Conservation (phyloP, 2,888 invertebrate species). For the Caenorhabditis japonica region DNA sequence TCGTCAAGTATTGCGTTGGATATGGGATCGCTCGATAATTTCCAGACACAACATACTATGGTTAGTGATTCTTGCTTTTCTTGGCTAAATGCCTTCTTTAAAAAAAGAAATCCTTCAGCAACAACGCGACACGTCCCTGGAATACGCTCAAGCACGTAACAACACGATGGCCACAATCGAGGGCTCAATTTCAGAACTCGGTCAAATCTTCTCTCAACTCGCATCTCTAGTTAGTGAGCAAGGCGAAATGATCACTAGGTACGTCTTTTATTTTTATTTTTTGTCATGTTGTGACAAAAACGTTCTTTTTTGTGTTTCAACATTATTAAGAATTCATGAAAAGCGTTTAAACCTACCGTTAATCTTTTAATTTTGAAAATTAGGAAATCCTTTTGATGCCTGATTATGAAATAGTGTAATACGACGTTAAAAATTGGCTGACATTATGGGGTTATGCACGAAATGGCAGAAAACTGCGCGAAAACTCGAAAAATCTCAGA, state of each 20-base stretch:
- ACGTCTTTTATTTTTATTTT: slow-evolving; percentile 6
- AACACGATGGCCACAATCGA: slow-evolving; percentile 99
- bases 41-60: slow-evolving; percentile 61
- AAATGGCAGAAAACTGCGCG: too few relatives aligned
- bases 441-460: too few relatives aligned
- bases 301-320: too few relatives aligned
- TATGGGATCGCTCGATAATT: slow-evolving; percentile 82
- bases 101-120: slow-evolving; percentile 11
- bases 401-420: too few relatives aligned
- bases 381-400: too few relatives aligned
- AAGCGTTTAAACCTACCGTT: too few relatives aligned
- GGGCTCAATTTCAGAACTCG: slow-evolving; percentile 96
- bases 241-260: slow-evolving; percentile 85
- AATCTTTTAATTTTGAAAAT: too few relatives aligned
- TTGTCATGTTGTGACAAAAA: too few relatives aligned
- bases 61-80: slow-evolving; percentile 3
- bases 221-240: slow-evolving; percentile 93
- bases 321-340: too few relatives aligned
- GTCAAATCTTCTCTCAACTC: slow-evolving; percentile 88
- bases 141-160: slow-evolving; percentile 84
- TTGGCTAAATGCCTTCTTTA: not conserved
- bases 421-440: too few relatives aligned
- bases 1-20: slow-evolving; percentile 88
- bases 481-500: too few relatives aligned
- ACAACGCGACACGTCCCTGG: slow-evolving; percentile 33